Percentiles rank a stretch among this genome's conserved stretches.
Evolutionary conservation across 2,888 invertebrate genomes (phyloP).

Genomic region (Drosophila glabriapex): DNA sequence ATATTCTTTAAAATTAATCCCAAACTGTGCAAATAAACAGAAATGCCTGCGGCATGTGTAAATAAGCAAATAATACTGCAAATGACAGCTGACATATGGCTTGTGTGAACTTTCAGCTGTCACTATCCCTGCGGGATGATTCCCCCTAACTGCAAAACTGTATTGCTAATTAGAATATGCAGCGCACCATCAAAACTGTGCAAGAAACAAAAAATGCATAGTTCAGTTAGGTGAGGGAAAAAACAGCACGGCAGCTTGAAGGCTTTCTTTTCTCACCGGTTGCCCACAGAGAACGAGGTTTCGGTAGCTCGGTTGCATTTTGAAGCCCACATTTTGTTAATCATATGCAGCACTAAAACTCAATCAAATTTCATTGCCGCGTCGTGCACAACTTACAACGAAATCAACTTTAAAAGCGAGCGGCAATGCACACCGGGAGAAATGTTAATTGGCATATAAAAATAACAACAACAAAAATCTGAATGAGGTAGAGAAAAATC

Average conservation of each 20-base stretch:
- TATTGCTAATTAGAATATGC: conserved; percentile 64
- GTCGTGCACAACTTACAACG: conserved; percentile 48
- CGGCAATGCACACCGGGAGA: conserved; percentile 39
- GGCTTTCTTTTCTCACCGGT: conserved; percentile 37
- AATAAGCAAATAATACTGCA: conserved; percentile 2
- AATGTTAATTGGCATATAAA: conserved; percentile 46
- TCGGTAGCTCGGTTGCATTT: conserved; percentile 24
- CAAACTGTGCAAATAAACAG: conserved; percentile 33
- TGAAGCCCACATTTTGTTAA: conserved; percentile 56
- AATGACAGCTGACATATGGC: conserved; percentile 38
- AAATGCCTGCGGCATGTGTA: conserved; percentile 10
- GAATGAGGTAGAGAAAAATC: conserved; percentile 16
- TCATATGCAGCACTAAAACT: conserved; percentile 76
- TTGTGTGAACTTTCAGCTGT: conserved; percentile 62
- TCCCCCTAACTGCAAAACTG: conserved; percentile 31
- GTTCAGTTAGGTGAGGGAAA: neutral
- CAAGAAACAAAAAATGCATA: conserved; percentile 18
- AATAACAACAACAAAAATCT: conserved; percentile 29
- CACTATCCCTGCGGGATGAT: conserved; percentile 57
- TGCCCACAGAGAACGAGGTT: conserved; percentile 15
- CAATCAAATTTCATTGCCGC: conserved; percentile 71
- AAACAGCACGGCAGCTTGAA: conserved; percentile 25
- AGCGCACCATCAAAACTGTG: conserved; percentile 33
- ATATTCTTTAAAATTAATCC: conserved; percentile 13
- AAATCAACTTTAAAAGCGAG: conserved; percentile 55